phyloP scores from a whole-genome alignment of 2,888 invertebrate species.

The Geotrupes spiniger region DNA sequence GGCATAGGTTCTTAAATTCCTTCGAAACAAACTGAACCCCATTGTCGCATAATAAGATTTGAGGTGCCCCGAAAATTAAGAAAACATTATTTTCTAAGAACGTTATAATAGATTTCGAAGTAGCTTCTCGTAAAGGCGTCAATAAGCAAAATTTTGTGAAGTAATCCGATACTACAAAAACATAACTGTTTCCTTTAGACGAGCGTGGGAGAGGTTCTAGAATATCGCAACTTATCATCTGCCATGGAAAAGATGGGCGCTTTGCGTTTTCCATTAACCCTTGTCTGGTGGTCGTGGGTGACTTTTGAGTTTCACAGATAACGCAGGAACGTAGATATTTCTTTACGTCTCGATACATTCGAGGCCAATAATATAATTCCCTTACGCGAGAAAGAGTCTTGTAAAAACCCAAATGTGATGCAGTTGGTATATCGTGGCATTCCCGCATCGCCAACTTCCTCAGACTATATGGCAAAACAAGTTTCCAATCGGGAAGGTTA shows the following conservation, averaged over 20 bases:
- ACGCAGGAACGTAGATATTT: conserved; percentile 13
- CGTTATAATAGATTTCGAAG: conserved; percentile 6
- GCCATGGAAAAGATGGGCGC: conserved; percentile 12
- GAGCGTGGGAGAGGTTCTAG: conserved; percentile 22
- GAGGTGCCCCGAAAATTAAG: conserved; percentile 22
- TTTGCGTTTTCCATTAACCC: no score
- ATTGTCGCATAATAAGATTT: conserved; percentile 21
- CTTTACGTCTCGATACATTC: conserved; percentile 19
- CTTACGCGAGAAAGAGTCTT: conserved; percentile 23
- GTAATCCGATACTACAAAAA: conserved; percentile 22
- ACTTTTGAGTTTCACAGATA: conserved; percentile 2
- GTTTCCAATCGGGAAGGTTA: conserved; percentile 11
- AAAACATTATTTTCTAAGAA: conserved; percentile 24
- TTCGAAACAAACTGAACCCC: conserved; percentile 20
- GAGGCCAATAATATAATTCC: conserved; percentile 2
- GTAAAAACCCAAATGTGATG: conserved; percentile 29
- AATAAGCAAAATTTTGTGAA: conserved; percentile 19
- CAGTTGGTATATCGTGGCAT: conserved; percentile 18
- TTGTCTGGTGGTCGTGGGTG: no score
- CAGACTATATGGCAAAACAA: conserved; percentile 20
- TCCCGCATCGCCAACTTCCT: conserved; percentile 7
- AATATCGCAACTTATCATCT: conserved; percentile 22
- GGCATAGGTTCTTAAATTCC: conserved; percentile 10
- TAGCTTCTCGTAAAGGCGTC: conserved; percentile 13
- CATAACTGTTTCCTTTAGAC: conserved; percentile 3